Percentiles rank a stretch among this genome's conserved stretches.
Conservation (phyloP, 2,113 vertebrate genomes). For the Nannospalax galili region DNA sequence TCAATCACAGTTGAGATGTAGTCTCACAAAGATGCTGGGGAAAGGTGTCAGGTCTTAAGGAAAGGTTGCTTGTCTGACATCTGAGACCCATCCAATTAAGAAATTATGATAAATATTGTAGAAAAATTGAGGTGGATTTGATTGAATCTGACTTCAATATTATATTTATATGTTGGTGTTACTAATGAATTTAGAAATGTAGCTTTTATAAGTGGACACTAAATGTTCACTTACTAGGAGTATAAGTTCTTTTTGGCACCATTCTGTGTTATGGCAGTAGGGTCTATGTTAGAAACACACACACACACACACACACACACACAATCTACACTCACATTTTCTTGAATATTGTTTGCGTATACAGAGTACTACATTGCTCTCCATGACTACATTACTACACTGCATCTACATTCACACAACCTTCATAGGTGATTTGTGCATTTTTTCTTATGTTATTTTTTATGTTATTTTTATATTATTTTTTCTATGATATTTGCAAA, state of each 20-base stretch:
- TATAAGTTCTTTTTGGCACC: neutral
- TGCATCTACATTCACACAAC: neutral
- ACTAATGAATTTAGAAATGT: neutral
- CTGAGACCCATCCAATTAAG: neutral
- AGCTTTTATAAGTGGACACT: neutral
- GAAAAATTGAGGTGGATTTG: slow-evolving; percentile 14
- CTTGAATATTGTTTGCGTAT: neutral
- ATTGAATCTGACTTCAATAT: neutral
- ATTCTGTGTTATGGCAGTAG: neutral
- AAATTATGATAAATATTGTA: neutral
- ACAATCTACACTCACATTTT: neutral
- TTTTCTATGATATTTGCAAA: too few species aligned
- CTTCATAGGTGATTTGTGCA: neutral
- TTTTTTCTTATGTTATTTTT: slow-evolving; percentile 36
- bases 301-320: fast-evolving
- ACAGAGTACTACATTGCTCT: neutral
- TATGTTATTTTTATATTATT: too few species aligned
- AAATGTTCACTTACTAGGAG: neutral
- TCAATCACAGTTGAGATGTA: too few species aligned
- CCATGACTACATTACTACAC: neutral
- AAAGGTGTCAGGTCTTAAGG: too few species aligned
- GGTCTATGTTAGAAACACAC: neutral
- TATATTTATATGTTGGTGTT: neutral
- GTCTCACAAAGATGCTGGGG: too few species aligned
- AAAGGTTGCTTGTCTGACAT: neutral